Conservation (phyloP, 2,113 vertebrate species). For the Xiphorhynchus elegans region DNA sequence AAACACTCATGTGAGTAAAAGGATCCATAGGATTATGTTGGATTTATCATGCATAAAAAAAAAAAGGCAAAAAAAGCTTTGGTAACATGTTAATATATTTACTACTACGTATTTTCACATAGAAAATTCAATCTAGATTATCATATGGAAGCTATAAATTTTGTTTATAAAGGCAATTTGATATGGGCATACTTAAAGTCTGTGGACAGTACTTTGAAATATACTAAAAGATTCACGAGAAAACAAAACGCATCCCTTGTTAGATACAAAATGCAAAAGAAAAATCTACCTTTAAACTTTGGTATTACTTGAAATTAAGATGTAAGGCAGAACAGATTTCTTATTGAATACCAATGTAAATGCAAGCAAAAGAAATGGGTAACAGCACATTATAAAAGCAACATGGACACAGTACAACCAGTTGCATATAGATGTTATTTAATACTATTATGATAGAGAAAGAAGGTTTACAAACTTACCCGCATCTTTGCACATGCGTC, state of each 20-base stretch:
- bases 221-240: not conserved
- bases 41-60: not conserved
- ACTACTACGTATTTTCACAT: not conserved
- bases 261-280: not conserved
- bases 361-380: not conserved
- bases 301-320: not conserved
- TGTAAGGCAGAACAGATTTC: not conserved
- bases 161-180: not conserved
- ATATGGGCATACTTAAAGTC: not conserved
- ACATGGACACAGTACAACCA: constrained; percentile 19
- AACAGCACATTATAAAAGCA: not conserved
- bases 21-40: not conserved
- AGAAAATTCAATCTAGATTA: not conserved
- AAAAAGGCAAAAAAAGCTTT: not conserved
- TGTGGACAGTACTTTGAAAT: not conserved
- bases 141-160: not conserved
- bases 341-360: not conserved
- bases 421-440: not conserved
- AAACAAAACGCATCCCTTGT: not conserved
- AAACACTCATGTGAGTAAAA: not conserved
- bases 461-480: constrained; percentile 81
- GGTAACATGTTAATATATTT: not conserved
- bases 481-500: constrained; percentile 99
- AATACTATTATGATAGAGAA: not conserved
- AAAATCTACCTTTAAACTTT: not conserved